phyloP scores from a whole-genome alignment of 30 jellyfish, hydroid and myxozoan species.

The Rhopilema esculentum region DNA sequence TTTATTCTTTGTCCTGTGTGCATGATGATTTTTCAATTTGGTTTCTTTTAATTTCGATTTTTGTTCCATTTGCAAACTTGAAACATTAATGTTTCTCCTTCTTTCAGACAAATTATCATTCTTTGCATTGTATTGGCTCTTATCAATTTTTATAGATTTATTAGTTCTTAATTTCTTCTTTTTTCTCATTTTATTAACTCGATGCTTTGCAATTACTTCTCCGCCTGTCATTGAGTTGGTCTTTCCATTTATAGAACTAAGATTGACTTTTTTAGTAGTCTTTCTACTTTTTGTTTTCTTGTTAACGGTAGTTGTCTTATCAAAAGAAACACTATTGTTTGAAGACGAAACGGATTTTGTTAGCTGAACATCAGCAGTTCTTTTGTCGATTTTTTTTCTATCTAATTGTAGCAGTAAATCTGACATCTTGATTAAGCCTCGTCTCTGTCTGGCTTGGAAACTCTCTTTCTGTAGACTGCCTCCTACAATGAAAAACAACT shows the following conservation, averaged over 20 bases:
- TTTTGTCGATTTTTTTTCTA: background rate
- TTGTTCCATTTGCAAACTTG: background rate
- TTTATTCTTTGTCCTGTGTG: background rate
- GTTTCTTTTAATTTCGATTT: background rate
- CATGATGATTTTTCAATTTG: background rate
- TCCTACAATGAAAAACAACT: background rate
- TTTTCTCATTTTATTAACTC: background rate
- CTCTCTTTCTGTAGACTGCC: background rate
- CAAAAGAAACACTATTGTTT: background rate
- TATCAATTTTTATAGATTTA: too few species aligned
- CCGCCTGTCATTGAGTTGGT: background rate
- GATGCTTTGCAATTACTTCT: background rate
- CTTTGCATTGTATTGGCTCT: background rate
- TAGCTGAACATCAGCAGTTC: background rate
- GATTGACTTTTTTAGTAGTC: background rate
- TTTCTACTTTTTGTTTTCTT: background rate
- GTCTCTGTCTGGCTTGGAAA: background rate
- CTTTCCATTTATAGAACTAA: background rate
- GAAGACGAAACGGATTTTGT: background rate
- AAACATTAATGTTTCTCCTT: background rate
- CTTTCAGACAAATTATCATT: too few species aligned
- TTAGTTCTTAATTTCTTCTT: background rate
- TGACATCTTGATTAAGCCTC: constrained; percentile 4
- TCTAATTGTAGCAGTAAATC: constrained; percentile 12
- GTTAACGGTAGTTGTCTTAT: background rate